These are phyloP conservation scores for Microchirus variegatus DNA, from an alignment of 2,797 vertebrate species.

Conservation along the genomic window DNA sequence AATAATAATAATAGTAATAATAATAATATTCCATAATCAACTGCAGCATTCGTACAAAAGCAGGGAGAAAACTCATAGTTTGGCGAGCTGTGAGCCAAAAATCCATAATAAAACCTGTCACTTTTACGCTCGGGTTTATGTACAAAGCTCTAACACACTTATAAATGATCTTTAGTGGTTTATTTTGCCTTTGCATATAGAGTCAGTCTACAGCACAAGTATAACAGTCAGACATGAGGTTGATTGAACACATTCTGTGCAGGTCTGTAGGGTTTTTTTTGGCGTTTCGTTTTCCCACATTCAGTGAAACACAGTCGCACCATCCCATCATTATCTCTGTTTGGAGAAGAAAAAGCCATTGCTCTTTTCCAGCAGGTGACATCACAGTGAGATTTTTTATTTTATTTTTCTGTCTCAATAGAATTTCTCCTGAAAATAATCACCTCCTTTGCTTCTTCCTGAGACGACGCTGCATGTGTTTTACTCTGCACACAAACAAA, in stretches of 20 bases:
- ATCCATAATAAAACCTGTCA: no score
- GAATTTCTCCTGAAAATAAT: constrained; percentile 17
- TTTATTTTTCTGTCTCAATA: constrained; percentile 18
- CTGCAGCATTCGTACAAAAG: background rate
- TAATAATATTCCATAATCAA: background rate
- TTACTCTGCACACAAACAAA: background rate
- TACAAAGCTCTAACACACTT: no score
- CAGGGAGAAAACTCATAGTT: background rate
- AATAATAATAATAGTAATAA: no score
- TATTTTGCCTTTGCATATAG: no score
- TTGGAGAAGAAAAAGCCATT: background rate
- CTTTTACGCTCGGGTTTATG: no score
- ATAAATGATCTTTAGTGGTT: no score
- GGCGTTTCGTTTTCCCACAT: background rate
- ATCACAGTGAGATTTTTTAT: background rate
- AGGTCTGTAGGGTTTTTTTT: background rate
- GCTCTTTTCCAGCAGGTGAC: constrained; percentile 6
- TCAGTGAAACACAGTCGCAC: constrained; percentile 11
- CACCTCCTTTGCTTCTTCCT: constrained; percentile 21
- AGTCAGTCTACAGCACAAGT: no score
- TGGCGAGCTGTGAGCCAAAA: no score
- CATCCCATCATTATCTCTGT: constrained; percentile 6
- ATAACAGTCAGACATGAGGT: no score
- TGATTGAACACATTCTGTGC: no score
- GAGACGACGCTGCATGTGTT: background rate